Percentiles rank a stretch among this genome's conserved stretches.
phyloP scores from a whole-genome alignment of 2,888 invertebrate species.

The Graphium colonna region DNA sequence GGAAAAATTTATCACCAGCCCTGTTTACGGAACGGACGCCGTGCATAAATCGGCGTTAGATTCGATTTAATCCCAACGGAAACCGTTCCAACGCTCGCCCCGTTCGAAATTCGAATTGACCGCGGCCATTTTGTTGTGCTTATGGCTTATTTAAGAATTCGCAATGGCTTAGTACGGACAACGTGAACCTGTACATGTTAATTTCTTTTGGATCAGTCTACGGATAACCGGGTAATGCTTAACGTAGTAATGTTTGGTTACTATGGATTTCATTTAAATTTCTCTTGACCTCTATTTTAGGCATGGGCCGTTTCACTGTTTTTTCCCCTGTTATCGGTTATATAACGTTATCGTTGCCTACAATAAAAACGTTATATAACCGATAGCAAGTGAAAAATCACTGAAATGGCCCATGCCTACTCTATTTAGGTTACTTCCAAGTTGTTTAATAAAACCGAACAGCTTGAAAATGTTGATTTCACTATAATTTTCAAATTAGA shows the following conservation, averaged over 20 bases:
- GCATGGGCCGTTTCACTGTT: too few species aligned
- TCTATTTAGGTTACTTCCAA: too few species aligned
- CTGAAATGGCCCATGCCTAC: too few species aligned
- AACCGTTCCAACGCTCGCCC: background rate
- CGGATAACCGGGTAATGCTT: background rate
- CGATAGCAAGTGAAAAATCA: too few species aligned
- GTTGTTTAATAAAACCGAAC: background rate
- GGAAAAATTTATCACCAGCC: constrained; percentile 48
- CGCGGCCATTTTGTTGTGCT: constrained; percentile 26
- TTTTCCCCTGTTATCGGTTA: too few species aligned
- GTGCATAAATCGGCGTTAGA: constrained; percentile 17
- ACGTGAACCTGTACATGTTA: constrained; percentile 60
- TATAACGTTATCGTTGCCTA: too few species aligned
- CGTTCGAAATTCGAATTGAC: background rate
- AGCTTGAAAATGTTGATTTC: too few species aligned
- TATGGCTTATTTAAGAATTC: constrained; percentile 43
- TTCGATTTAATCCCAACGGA: constrained; percentile 3
- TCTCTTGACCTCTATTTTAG: background rate
- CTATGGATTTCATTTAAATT: background rate
- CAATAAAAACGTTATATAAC: too few species aligned
- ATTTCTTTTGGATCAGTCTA: constrained; percentile 53
- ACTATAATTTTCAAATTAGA: too few species aligned
- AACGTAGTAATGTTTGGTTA: background rate
- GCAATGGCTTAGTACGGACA: constrained; percentile 42
- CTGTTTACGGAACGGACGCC: constrained; percentile 43